These are phyloP conservation scores for Dasyornis broadbenti DNA, from an alignment of 2,113 vertebrate species.

Conservation along the genomic window DNA sequence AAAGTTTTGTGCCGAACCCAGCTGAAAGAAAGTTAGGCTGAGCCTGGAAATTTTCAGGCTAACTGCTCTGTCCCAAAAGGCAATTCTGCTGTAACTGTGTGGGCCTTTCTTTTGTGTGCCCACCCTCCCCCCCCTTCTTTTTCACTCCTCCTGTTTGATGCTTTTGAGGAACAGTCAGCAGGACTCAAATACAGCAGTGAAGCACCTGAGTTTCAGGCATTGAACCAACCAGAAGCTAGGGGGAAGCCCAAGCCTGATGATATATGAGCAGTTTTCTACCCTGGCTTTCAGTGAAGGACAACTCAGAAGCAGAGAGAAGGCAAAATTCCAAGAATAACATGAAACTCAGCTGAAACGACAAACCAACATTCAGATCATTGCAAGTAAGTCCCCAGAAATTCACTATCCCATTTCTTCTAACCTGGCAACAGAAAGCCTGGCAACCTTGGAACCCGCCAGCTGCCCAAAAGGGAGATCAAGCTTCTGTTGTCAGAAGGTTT, in stretches of 20 bases:
- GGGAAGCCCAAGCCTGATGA: not conserved
- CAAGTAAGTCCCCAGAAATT: not conserved
- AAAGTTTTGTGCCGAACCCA: not conserved
- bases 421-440: not conserved
- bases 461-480: not conserved
- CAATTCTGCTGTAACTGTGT: not conserved
- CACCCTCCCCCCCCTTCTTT: not conserved
- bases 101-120: not conserved
- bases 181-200: not conserved
- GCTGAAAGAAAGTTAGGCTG: not conserved
- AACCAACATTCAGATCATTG: not conserved
- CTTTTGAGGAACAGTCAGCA: not conserved
- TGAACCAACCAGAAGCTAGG: not conserved
- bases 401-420: not conserved
- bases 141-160: not conserved
- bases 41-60: not conserved
- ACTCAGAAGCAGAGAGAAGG: not conserved
- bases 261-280: not conserved
- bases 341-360: slow-evolving; percentile 1
- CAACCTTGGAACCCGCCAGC: not conserved
- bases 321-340: not conserved
- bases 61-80: not conserved
- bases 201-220: not conserved
- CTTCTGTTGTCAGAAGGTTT: not conserved
- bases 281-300: not conserved